Conservation (phyloP, 2,797 vertebrate species). For the Synanceia verrucosa region DNA sequence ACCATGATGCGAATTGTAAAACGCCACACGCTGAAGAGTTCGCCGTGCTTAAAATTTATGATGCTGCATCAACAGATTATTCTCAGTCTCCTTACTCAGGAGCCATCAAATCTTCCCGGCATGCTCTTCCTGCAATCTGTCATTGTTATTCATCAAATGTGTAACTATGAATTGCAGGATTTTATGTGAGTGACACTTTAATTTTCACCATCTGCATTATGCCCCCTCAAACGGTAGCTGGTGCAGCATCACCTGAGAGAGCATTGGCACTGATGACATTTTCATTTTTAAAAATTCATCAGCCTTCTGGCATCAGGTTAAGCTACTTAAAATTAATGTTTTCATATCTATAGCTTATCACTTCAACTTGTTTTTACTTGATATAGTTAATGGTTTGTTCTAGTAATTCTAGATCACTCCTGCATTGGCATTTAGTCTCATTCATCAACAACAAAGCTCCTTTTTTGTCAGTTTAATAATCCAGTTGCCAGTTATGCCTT, state of each 20-base stretch:
- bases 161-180: conserved; percentile 47
- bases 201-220: conserved; percentile 68
- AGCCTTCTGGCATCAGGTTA: neutral
- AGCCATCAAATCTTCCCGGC: conserved; percentile 48
- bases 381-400: neutral
- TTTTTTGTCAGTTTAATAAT: conserved; percentile 5
- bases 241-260: conserved; percentile 49
- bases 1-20: conserved; percentile 43
- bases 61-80: conserved; percentile 32
- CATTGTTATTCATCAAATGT: conserved; percentile 72
- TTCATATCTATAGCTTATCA: conserved; percentile 31
- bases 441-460: conserved; percentile 15
- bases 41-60: conserved; percentile 51
- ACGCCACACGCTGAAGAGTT: conserved; percentile 17
- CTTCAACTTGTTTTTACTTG: neutral
- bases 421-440: neutral
- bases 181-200: conserved; percentile 79
- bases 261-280: conserved; percentile 50
- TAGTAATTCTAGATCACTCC: neutral
- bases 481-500: neutral
- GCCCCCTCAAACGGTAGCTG: conserved; percentile 23
- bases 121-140: conserved; percentile 46
- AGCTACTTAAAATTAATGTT: conserved; percentile 9
- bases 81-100: conserved; percentile 56
- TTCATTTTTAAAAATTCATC: conserved; percentile 51